These are phyloP conservation scores for Aleadryas rufinucha DNA, from an alignment of 2,113 vertebrate species.

Conservation along the genomic window DNA sequence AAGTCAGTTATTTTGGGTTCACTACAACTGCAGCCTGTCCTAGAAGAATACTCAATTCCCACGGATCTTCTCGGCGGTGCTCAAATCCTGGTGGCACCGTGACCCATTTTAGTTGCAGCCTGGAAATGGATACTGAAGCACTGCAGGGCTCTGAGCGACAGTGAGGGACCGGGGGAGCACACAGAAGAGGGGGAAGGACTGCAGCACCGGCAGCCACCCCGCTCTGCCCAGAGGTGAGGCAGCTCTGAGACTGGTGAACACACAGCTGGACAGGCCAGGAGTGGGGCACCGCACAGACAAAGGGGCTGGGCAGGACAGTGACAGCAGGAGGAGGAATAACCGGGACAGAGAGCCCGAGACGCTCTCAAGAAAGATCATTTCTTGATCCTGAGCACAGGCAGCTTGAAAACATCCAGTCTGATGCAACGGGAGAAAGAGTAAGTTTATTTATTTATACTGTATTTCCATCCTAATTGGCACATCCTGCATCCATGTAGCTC, in stretches of 20 bases:
- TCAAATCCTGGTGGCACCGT: neutral
- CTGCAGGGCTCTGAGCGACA: neutral
- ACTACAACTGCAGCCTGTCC: neutral
- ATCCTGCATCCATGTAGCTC: constrained; percentile 25
- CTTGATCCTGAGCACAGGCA: neutral
- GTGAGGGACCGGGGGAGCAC: neutral
- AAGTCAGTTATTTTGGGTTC: neutral
- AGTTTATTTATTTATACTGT: constrained; percentile 35
- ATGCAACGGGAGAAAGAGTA: neutral
- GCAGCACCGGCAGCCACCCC: neutral
- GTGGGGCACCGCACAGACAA: neutral
- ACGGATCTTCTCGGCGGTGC: fast-evolving
- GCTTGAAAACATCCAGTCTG: constrained; percentile 13
- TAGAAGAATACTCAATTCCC: neutral
- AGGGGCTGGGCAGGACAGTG: neutral
- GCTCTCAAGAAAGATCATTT: neutral
- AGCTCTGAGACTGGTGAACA: neutral
- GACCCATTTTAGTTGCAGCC: constrained; percentile 11
- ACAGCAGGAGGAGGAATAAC: neutral
- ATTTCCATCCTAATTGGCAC: constrained; percentile 50
- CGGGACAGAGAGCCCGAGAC: neutral
- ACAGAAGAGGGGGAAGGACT: neutral
- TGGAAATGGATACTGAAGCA: neutral
- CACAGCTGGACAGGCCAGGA: neutral
- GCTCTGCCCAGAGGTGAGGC: neutral